Conservation (phyloP, 2,888 invertebrate species). For the Torymus texanus region DNA sequence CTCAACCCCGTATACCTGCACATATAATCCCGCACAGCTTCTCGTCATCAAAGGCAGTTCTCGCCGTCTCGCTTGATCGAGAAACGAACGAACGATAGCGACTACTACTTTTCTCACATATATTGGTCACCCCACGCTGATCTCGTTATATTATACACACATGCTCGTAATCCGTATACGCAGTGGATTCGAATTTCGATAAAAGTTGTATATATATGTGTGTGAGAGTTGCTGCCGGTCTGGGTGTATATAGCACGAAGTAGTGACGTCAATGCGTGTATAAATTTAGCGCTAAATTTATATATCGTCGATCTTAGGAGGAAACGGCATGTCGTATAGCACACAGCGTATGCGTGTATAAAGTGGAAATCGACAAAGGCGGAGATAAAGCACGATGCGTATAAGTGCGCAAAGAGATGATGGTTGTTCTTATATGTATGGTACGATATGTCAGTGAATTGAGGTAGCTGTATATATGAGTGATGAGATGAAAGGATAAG, state of each 20-base stretch:
- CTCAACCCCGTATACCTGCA: no score
- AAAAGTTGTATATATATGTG: slow-evolving; percentile 8
- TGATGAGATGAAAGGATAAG: no score
- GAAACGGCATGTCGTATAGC: slow-evolving; percentile 22
- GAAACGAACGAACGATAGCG: no score
- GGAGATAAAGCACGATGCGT: slow-evolving; percentile 43
- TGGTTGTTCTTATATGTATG: not conserved
- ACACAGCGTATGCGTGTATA: no score
- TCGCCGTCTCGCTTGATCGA: no score
- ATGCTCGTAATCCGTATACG: slow-evolving; percentile 8
- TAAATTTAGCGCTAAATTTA: slow-evolving; percentile 52
- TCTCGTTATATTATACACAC: not conserved
- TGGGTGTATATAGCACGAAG: no score
- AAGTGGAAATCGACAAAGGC: slow-evolving; percentile 38
- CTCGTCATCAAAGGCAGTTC: no score
- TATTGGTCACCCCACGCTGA: not conserved
- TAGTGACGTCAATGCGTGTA: slow-evolving; percentile 50
- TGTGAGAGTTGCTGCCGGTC: not conserved
- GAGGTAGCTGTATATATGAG: no score
- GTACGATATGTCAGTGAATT: not conserved
- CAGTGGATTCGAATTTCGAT: slow-evolving; percentile 48
- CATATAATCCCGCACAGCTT: no score
- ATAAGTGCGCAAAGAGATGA: slow-evolving; percentile 12
- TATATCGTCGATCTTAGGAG: slow-evolving; percentile 46
- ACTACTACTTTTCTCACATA: no score